These are phyloP conservation scores for Gavia stellata DNA, from an alignment of 2,113 vertebrate species.

Conservation along the genomic window DNA sequence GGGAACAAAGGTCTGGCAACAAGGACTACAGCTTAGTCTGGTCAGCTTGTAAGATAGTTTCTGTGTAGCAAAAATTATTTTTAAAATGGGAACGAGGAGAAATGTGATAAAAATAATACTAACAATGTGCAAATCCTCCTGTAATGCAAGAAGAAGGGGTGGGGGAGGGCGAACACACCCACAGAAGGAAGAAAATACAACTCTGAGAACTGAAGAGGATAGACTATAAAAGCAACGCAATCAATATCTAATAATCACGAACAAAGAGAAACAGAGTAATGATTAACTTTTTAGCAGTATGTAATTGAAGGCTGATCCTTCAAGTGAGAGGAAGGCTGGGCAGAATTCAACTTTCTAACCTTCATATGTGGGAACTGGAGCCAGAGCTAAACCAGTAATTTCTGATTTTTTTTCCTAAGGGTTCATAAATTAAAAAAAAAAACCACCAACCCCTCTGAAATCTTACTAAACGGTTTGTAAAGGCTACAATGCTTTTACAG, in stretches of 20 bases:
- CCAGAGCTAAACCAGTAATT: not conserved
- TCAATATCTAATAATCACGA: not conserved
- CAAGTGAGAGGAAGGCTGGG: not conserved
- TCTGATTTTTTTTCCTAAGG: not conserved
- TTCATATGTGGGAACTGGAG: not conserved
- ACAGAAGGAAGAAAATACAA: not conserved
- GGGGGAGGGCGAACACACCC: not conserved
- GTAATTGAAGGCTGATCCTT: not conserved
- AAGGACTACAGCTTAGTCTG: not conserved
- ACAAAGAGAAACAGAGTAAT: not conserved
- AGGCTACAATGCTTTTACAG: not conserved
- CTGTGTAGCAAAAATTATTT: not conserved
- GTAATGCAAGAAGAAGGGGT: not conserved
- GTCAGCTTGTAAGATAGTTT: not conserved
- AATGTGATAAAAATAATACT: not conserved
- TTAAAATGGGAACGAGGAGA: not conserved
- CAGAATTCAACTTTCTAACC: not conserved
- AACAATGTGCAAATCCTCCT: not conserved
- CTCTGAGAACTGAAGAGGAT: not conserved
- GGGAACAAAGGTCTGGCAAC: not conserved
- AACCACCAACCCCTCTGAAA: not conserved
- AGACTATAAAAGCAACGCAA: not conserved
- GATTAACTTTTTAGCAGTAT: not conserved
- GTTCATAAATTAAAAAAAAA: not conserved
- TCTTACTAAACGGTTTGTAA: not conserved